A percentile compares a stretch with the other conserved stretches of the same genome.
phyloP scores from a whole-genome alignment of 2,888 invertebrate genomes.

The Brachylomia viminalis region DNA sequence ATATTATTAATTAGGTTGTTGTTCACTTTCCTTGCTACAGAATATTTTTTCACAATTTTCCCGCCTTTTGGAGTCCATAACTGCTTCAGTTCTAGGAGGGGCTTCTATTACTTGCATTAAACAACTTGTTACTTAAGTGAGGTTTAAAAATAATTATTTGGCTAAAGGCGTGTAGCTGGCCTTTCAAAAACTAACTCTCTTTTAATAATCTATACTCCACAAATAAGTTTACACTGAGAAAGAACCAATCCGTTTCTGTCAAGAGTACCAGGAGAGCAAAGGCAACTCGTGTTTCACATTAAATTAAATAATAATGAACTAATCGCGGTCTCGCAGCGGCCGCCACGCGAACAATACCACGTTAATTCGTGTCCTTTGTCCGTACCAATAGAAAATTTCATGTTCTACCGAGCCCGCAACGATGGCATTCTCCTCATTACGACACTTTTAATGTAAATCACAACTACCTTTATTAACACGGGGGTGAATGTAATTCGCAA shows the following conservation, averaged over 20 bases:
- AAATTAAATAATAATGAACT: constrained; percentile 89
- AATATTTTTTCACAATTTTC: neutral
- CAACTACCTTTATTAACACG: constrained; percentile 80
- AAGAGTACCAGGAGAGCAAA: constrained; percentile 63
- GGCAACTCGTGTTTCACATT: constrained; percentile 77
- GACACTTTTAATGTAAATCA: constrained; percentile 87
- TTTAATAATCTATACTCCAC: neutral
- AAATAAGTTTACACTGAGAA: constrained; percentile 25
- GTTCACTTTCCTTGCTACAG: neutral
- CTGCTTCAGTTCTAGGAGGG: accelerated
- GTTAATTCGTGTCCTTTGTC: constrained; percentile 89
- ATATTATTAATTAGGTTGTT: neutral
- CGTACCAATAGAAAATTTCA: constrained; percentile 88
- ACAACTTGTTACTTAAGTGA: neutral
- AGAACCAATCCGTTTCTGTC: constrained; percentile 47
- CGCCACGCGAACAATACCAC: constrained; percentile 83
- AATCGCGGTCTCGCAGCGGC: constrained; percentile 78
- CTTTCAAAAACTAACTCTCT: neutral
- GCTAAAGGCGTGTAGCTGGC: neutral
- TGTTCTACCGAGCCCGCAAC: constrained; percentile 84
- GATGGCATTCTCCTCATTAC: constrained; percentile 83
- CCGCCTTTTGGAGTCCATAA: neutral
- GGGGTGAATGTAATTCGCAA: constrained; percentile 67
- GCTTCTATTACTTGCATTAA: neutral
- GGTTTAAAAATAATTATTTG: neutral